Conservation (phyloP, 1,140 invertebrate genomes). For the Scaptomyza pallida region DNA sequence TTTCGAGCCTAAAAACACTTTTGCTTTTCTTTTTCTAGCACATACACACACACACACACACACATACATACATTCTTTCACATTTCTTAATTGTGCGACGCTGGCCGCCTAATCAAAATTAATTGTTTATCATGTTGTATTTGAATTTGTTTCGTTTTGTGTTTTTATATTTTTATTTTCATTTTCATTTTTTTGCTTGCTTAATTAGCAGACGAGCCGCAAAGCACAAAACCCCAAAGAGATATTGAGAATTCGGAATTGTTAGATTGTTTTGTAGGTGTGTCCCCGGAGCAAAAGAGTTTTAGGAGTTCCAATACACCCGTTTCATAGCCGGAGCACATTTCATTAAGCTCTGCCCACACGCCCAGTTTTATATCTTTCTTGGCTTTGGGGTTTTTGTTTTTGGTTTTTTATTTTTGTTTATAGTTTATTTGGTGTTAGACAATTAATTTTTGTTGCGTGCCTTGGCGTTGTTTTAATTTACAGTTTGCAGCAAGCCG, state of each 20-base stretch:
- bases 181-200: conserved; percentile 34
- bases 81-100: conserved; percentile 66
- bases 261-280: conserved; percentile 56
- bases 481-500: conserved; percentile 73
- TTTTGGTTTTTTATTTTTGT: conserved; percentile 34
- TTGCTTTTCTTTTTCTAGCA: conserved; percentile 60
- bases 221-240: not conserved
- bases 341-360: conserved; percentile 46
- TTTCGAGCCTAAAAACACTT: conserved; percentile 44
- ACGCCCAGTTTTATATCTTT: conserved; percentile 61
- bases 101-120: conserved; percentile 76
- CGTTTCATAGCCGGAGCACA: conserved; percentile 14
- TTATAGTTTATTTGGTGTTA: conserved; percentile 83
- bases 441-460: conserved; percentile 83
- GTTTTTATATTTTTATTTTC: conserved; percentile 40
- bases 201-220: conserved; percentile 75
- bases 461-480: conserved; percentile 80
- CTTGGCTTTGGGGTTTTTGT: conserved; percentile 20
- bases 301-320: too few species aligned
- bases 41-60: too few species aligned
- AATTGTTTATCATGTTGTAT: conserved; percentile 83
- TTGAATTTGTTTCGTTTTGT: conserved; percentile 75
- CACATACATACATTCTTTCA: conserved; percentile 8
- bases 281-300: conserved; percentile 45
- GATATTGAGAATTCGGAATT: conserved; percentile 9